Evolutionary conservation across 1,140 invertebrate genomes (phyloP), one percentile per base, ranked within the genome.

Genomic region (Dreissena rostriformis): DNA sequence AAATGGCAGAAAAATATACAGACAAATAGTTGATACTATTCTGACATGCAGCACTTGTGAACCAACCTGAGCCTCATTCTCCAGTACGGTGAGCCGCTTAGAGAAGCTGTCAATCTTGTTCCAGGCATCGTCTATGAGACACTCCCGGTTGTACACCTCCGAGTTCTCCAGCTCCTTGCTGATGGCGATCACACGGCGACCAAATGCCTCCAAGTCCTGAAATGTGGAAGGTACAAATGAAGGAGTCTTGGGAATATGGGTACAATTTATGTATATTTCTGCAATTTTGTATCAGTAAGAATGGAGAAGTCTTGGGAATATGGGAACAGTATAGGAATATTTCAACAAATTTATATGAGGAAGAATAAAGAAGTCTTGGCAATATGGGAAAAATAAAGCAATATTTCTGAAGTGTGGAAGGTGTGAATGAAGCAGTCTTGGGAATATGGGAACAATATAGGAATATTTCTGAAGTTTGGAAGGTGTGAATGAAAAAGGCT

Each of bases 161-260:
- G 90, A 93, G 49, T 89, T 91, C 63, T 91, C 88, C 53, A 93
- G 73, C 66, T 93, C 92, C 39, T 87, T 84, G 68, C 90, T 82
- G 66, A 93, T 82, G 1, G 82, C 75, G 49, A 86, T 86, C 29
- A 93, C 90, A 75, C 90, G 87, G 22, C 88, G 84, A 24, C 90
- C 88, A 88, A 94, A 94, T 14, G 89, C 88, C 77, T 90, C 90
- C 39, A 94, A 86, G 82, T 93, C 91, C 92, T 94, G 82, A n/a
- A 86, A 84, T 66, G 61, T 74, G 70, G 61, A 85, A 67, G 55
- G 73, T 61, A 68, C 12, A 61, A 17, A 49, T 14, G 7, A 49
- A 73, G 19, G 22, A 53, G 17, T 51, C 53, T 39, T 39, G 8
- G 8, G 4, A 39, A 39, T 39, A 8, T 39, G n/a, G n/a, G 1